These are phyloP conservation scores for Mixornis gularis DNA, from an alignment of 2,113 vertebrate genomes.

Conservation along the genomic window DNA sequence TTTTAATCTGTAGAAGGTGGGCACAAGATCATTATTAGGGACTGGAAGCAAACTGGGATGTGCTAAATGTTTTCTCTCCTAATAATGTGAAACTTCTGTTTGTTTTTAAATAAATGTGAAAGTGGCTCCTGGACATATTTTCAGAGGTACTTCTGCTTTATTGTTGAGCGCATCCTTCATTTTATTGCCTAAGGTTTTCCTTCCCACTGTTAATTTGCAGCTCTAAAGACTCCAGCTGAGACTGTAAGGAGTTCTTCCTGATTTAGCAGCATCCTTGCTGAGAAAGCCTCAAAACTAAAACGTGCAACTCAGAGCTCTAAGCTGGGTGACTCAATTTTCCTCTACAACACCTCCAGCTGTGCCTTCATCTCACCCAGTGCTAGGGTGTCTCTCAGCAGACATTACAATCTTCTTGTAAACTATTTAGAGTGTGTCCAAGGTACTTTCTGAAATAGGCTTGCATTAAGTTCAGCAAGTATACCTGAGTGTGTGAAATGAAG, in stretches of 20 bases:
- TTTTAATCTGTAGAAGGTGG: background rate
- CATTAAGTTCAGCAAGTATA: background rate
- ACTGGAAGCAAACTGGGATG: background rate
- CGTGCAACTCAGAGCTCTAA: background rate
- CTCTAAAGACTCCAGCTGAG: background rate
- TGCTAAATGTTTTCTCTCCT: background rate
- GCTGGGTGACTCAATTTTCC: background rate
- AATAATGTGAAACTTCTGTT: background rate
- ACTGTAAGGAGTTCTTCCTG: background rate
- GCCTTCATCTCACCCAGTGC: background rate
- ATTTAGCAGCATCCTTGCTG: background rate
- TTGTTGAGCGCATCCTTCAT: background rate
- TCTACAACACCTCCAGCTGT: background rate
- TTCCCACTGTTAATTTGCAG: background rate
- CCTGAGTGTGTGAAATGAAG: background rate
- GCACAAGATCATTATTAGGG: background rate
- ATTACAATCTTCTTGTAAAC: background rate
- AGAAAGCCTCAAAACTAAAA: background rate
- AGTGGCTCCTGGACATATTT: background rate
- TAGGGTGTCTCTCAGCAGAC: background rate
- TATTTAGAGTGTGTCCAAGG: background rate
- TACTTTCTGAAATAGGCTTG: background rate
- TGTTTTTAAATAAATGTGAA: background rate
- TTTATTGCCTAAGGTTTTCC: background rate
- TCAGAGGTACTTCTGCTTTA: background rate